Conservation (phyloP, 2,888 invertebrate species). For the Drosophila percnosoma region DNA sequence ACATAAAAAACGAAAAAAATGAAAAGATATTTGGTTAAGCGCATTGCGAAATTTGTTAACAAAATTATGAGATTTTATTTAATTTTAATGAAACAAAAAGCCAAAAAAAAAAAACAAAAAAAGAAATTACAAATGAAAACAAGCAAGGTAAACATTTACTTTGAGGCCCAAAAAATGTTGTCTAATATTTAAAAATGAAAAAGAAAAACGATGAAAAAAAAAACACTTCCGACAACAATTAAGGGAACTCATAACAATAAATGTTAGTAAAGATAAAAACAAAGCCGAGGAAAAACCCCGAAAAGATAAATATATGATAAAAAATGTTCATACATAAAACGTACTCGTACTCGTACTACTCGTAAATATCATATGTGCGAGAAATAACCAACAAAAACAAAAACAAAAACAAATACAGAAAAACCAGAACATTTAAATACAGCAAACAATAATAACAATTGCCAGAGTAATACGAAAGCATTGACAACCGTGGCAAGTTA, state of each 20-base stretch:
- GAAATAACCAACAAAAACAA: conserved; percentile 14
- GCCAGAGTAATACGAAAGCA: conserved; percentile 53
- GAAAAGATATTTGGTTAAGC: conserved; percentile 60
- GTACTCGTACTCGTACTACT: conserved; percentile 47
- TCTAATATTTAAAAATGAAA: conserved; percentile 49
- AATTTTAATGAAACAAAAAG: conserved; percentile 58
- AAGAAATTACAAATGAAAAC: conserved; percentile 38
- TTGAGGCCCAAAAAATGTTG: conserved; percentile 60
- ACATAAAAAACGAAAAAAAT: conserved; percentile 14
- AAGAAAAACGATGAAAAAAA: conserved; percentile 9
- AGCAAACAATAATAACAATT: conserved; percentile 61
- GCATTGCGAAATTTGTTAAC: conserved; percentile 71
- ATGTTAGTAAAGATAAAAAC: conserved; percentile 14
- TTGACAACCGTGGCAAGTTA: conserved; percentile 46
- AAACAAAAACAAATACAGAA: neutral
- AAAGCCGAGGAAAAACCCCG: conserved; percentile 18
- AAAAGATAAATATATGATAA: conserved; percentile 25
- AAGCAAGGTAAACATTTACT: conserved; percentile 55
- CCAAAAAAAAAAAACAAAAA: conserved; percentile 24
- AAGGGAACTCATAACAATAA: conserved; percentile 30
- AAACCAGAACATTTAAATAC: conserved; percentile 51
- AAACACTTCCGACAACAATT: conserved; percentile 24
- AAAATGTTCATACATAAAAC: conserved; percentile 51
- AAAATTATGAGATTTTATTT: conserved; percentile 70
- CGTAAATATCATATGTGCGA: conserved; percentile 34